These are phyloP conservation scores for Frieseomelitta varia DNA, from an alignment of 1,140 invertebrate species.

Conservation along the genomic window DNA sequence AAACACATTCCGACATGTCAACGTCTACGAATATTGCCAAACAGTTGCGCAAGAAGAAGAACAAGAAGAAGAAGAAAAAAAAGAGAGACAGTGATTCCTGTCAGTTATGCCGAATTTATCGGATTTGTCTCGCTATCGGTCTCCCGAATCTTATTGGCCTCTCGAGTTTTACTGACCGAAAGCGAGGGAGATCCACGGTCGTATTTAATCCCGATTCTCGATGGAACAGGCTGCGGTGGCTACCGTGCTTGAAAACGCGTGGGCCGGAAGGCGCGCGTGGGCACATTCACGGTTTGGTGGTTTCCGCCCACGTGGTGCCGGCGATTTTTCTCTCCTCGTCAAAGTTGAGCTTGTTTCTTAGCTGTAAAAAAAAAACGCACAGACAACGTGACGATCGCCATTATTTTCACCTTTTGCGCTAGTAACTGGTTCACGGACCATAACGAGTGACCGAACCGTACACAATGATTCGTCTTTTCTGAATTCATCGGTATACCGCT, in stretches of 20 bases:
- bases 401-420: no score
- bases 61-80: neutral
- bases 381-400: neutral
- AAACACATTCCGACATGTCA: neutral
- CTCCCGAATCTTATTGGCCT: neutral
- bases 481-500: no score
- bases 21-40: neutral
- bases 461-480: no score
- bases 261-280: conserved; percentile 61
- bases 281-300: conserved; percentile 40
- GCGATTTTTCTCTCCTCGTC: conserved; percentile 37
- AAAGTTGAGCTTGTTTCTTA: neutral
- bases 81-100: neutral
- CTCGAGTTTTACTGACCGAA: conserved; percentile 3
- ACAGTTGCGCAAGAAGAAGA: no score
- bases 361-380: neutral
- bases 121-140: neutral
- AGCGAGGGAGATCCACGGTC: conserved; percentile 1
- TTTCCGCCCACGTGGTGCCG: conserved; percentile 57
- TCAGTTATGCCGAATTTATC: neutral
- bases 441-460: no score
- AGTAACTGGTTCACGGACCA: no score
- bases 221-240: conserved; percentile 36
- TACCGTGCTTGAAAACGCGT: conserved; percentile 64
- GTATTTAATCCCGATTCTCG: conserved; percentile 27